Base-by-base conservation (phyloP, 1,140 invertebrate species). In the Lutraria rhynchaena region DNA sequence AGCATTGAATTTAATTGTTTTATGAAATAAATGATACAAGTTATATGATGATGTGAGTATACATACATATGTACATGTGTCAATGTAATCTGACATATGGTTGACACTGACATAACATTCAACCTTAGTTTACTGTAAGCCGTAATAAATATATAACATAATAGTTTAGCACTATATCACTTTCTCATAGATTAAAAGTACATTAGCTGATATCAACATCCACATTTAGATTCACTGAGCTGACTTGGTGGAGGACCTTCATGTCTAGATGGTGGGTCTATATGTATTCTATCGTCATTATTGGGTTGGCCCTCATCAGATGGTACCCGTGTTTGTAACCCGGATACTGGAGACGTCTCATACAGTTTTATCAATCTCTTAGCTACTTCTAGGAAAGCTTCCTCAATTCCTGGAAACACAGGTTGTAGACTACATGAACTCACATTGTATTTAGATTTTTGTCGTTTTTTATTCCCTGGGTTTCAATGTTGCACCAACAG, bases 331-430 rank as follows among this genome's bases (percentile, higher is more conserved):
- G 83, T 67, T 29, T 87, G 82, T 13, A 89, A 71, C 19, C 90
- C 90, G 46, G 84, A 87, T 51, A 88, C 87, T 15, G 89, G 90
- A 9, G 86, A 75, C 0, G 87, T 88, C 74, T 91, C 89, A 75
- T 90, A 89, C 41, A 90, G 53, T 76, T 90, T 88, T 3, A 91
- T 86, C 49, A 91, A 71, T 57, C 88, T 86, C 33, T 90, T 87
- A 7, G 90, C 89, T 29, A 91, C 89, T 65, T 90, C 85, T 11
- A 91, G 82, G 61, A 92, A 92, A 0, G 91, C 90, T 58, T 92
- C 90, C 22, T 92, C 89, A 53, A 92, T 90, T 67, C 91, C 91
- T 92, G 81, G 9, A 87, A 85, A 63, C n/a, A n/a, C n/a, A n/a
- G n/a, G n/a, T n/a, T n/a, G n/a, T n/a, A n/a, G n/a, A 46, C 33